Evolutionary conservation across 2,797 vertebrate genomes (phyloP).

Genomic region (Typhlichthys eigenmanni): DNA sequence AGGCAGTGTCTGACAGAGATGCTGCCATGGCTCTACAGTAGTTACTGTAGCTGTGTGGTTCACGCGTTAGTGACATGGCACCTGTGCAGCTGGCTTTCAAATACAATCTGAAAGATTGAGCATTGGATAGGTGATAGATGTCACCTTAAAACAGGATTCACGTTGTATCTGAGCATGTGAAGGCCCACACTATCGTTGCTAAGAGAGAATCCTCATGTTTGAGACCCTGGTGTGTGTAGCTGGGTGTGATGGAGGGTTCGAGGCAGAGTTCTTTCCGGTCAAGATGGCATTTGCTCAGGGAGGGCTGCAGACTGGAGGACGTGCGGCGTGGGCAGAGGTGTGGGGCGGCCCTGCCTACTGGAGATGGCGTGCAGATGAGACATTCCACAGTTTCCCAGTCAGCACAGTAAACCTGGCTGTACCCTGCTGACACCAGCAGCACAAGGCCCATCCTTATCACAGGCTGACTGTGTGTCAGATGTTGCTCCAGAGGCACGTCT

Average conservation of each 20-base stretch:
- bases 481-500: conserved; percentile 34
- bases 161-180: conserved; percentile 22
- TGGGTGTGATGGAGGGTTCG: conserved; percentile 42
- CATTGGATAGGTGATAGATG: background rate
- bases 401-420: conserved; percentile 52
- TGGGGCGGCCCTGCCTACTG: conserved; percentile 25
- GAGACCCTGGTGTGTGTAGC: conserved; percentile 29
- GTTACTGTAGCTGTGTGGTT: background rate
- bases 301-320: conserved; percentile 37
- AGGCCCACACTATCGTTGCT: conserved; percentile 35
- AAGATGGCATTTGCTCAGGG: conserved; percentile 58
- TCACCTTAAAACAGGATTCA: no score
- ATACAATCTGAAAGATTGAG: background rate
- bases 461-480: conserved; percentile 38
- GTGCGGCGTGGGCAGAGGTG: conserved; percentile 35
- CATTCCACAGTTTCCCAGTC: conserved; percentile 72
- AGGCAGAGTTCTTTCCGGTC: conserved; percentile 20
- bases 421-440: conserved; percentile 68
- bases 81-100: background rate
- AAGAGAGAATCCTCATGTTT: conserved; percentile 2
- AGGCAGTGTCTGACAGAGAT: no score
- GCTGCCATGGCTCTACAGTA: background rate
- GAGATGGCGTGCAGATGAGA: conserved; percentile 70
- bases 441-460: conserved; percentile 42
- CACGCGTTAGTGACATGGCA: background rate